Evolutionary conservation across 2,113 vertebrate species (phyloP).

Genomic region (Garra rufa): DNA sequence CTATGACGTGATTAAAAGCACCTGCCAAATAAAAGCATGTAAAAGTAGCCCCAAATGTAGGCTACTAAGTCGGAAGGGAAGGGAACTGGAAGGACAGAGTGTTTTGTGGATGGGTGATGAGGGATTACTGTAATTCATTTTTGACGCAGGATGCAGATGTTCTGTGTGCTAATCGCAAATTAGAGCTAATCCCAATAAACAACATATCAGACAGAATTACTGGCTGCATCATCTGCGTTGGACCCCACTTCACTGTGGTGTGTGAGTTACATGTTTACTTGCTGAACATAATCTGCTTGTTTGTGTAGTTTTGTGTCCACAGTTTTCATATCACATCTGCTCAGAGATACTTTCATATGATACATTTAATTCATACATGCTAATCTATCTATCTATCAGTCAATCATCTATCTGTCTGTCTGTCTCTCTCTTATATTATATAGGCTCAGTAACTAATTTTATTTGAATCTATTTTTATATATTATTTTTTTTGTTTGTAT

Average conservation of each 20-base stretch:
- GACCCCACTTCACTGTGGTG: background rate
- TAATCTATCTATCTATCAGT: background rate
- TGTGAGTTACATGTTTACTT: conserved; percentile 31
- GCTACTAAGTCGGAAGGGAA: background rate
- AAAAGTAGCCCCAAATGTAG: background rate
- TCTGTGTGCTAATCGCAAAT: conserved; percentile 37
- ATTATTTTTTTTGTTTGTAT: too few relatives aligned
- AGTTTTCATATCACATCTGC: background rate
- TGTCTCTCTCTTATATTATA: too few relatives aligned
- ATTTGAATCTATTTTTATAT: too few relatives aligned
- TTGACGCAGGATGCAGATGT: conserved; percentile 39
- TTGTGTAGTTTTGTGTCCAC: background rate
- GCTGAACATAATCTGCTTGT: conserved; percentile 23
- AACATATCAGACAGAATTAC: conserved; percentile 43
- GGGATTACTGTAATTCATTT: conserved; percentile 45
- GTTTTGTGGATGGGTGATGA: conserved; percentile 5
- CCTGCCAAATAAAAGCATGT: background rate
- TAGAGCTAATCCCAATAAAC: conserved; percentile 45
- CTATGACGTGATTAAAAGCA: background rate
- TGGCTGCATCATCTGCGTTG: background rate
- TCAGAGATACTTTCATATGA: background rate
- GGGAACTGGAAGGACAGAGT: background rate
- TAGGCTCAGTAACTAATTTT: too few relatives aligned
- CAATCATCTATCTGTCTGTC: too few relatives aligned
- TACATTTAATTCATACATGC: background rate